A percentile compares a stretch with the other conserved stretches of the same genome.
phyloP scores from a whole-genome alignment of 2,888 invertebrate species.

The Archips crataeganus region DNA sequence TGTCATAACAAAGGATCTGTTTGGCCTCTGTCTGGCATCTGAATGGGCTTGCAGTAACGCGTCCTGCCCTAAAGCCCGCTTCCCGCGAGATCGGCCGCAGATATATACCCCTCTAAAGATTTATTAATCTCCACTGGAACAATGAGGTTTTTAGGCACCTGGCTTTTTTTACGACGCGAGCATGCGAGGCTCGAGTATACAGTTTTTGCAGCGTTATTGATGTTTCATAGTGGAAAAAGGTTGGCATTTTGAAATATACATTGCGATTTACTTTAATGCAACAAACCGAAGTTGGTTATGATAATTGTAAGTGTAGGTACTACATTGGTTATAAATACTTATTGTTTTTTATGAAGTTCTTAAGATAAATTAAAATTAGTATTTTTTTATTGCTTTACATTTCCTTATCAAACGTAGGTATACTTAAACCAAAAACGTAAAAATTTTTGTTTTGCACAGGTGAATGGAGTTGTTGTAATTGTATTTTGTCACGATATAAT shows the following conservation, averaged over 20 bases:
- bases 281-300: not conserved
- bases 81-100: slow-evolving; percentile 83
- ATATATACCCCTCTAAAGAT: slow-evolving; percentile 82
- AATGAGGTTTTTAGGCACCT: slow-evolving; percentile 83
- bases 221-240: not conserved
- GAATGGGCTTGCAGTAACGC: slow-evolving; percentile 85
- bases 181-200: slow-evolving; percentile 70
- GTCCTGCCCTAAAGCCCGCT: slow-evolving; percentile 78
- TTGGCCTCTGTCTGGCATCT: slow-evolving; percentile 83
- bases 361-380: not conserved
- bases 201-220: slow-evolving; percentile 52
- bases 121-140: slow-evolving; percentile 85
- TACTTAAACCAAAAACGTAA: not conserved
- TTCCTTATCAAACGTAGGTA: not conserved
- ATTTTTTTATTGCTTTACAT: not conserved
- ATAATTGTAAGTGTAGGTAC: too few species aligned
- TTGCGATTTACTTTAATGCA: not conserved
- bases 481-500: not conserved
- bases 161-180: slow-evolving; percentile 78
- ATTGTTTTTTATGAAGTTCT: not conserved
- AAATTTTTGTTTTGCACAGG: not conserved
- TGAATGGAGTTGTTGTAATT: not conserved
- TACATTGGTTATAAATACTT: not conserved
- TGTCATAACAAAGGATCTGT: slow-evolving; percentile 85
- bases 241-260: not conserved